Conservation (phyloP, 2,888 invertebrate species). For the Mayetiola destructor region DNA sequence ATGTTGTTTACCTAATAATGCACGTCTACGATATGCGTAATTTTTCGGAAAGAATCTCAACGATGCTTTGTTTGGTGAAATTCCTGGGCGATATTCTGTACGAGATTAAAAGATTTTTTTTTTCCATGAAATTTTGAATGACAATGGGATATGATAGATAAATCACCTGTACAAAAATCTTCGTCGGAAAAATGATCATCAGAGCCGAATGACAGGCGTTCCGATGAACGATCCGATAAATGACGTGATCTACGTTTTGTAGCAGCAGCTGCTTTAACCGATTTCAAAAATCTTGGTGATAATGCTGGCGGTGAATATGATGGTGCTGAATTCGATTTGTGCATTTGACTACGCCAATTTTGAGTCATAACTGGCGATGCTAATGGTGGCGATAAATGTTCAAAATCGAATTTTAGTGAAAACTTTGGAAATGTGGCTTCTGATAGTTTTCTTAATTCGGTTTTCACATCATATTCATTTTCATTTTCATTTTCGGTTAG, state of each 20-base stretch:
- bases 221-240: conserved; percentile 33
- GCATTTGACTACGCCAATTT: conserved; percentile 28
- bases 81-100: conserved; percentile 1
- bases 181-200: conserved; percentile 36
- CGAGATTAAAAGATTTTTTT: conserved; percentile 4
- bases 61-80: conserved; percentile 13
- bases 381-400: conserved; percentile 18
- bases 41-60: conserved; percentile 9
- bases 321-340: conserved; percentile 34
- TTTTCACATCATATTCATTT: conserved; percentile 16
- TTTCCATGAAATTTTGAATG: too few relatives aligned
- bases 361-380: conserved; percentile 16
- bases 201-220: conserved; percentile 33
- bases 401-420: conserved; percentile 18
- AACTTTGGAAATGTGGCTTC: conserved; percentile 19
- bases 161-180: conserved; percentile 25
- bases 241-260: conserved; percentile 34
- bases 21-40: conserved; percentile 15
- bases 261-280: conserved; percentile 31
- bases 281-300: conserved; percentile 33
- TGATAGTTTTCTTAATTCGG: conserved; percentile 17
- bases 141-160: conserved; percentile 26
- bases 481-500: too few relatives aligned
- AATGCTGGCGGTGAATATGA: conserved; percentile 29
- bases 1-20: conserved; percentile 17